phyloP scores from a whole-genome alignment of 2,797 vertebrate genomes.

The Pangasius mekongensis region DNA sequence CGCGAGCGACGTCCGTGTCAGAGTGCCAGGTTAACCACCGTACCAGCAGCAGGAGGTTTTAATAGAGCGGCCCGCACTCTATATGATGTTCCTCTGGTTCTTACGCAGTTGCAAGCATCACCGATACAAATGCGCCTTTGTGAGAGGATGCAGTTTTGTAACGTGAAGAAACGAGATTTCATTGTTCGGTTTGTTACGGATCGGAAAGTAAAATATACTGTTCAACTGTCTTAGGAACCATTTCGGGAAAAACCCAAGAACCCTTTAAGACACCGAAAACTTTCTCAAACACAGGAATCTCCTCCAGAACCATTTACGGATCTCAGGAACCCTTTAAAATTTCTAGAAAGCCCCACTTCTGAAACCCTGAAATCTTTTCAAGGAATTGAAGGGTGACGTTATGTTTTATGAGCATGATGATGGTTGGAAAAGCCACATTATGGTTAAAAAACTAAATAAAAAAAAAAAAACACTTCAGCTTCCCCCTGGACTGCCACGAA shows the following conservation, averaged over 20 bases:
- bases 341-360: too few species aligned
- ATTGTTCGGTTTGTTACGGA: not conserved
- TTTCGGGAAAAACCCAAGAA: not conserved
- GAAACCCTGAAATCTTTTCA: not conserved
- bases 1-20: not conserved
- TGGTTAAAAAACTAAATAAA: too few species aligned
- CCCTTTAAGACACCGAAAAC: not conserved
- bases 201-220: not conserved
- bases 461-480: too few species aligned
- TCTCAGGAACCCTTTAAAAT: not conserved
- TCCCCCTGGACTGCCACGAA: not conserved
- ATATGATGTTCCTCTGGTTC: constrained; percentile 68
- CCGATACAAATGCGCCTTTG: constrained; percentile 70
- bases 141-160: constrained; percentile 61
- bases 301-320: not conserved
- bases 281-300: not conserved
- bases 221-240: not conserved
- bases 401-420: too few species aligned
- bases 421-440: too few species aligned
- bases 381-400: not conserved
- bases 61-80: constrained; percentile 45
- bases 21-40: constrained; percentile 31
- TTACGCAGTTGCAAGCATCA: constrained; percentile 69
- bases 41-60: constrained; percentile 15
- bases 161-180: not conserved